Conservation (phyloP, 1,140 invertebrate species). For the Cherax destructor region DNA sequence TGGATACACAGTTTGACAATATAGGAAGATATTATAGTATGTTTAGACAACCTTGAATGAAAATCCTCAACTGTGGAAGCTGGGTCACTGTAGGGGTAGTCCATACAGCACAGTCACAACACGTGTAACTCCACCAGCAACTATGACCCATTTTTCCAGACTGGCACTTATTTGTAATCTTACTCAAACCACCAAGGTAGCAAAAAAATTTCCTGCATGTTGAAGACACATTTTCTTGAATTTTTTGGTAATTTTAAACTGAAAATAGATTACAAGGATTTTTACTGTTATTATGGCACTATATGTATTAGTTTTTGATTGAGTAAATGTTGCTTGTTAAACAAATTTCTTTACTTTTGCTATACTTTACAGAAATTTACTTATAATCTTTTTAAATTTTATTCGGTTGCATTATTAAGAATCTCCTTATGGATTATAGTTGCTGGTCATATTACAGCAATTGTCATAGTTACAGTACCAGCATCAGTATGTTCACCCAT, state of each 20-base stretch:
- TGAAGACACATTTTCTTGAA: not conserved
- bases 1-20: not conserved
- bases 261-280: too few relatives aligned
- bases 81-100: constrained; percentile 46
- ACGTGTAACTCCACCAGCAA: constrained; percentile 26
- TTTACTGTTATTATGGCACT: too few relatives aligned
- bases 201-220: constrained; percentile 13
- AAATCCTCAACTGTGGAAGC: not conserved
- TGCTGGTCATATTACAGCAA: constrained; percentile 35
- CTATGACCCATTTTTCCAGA: constrained; percentile 10
- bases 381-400: too few relatives aligned
- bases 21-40: constrained; percentile 8
- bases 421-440: constrained; percentile 29
- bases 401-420: not conserved
- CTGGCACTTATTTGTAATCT: not conserved
- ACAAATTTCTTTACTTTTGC: too few relatives aligned
- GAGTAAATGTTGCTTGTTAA: too few relatives aligned
- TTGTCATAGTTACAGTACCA: constrained; percentile 38
- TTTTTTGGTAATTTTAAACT: too few relatives aligned
- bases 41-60: constrained; percentile 9
- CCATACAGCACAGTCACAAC: constrained; percentile 35
- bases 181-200: not conserved
- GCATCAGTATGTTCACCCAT: constrained; percentile 23
- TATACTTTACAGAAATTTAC: too few relatives aligned
- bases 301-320: too few relatives aligned